These are phyloP conservation scores for Tachuris rubrigastra DNA, from an alignment of 2,113 vertebrate genomes.

Conservation along the genomic window DNA sequence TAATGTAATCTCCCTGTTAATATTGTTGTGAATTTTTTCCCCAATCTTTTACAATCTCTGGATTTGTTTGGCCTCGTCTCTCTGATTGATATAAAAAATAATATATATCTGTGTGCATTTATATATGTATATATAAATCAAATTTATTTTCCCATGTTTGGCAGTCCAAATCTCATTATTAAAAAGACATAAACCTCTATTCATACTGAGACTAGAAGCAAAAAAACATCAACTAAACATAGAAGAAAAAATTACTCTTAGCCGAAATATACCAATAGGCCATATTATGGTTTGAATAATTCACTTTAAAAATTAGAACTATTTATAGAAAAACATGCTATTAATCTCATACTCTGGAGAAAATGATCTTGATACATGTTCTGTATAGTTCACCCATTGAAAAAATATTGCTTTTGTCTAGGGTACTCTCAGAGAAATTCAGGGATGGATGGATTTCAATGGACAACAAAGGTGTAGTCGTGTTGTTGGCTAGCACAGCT, in stretches of 20 bases:
- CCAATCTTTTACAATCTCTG: background rate
- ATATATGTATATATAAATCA: background rate
- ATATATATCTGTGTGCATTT: background rate
- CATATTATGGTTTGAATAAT: background rate
- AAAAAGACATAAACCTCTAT: background rate
- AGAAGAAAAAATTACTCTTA: background rate
- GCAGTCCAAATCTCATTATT: background rate
- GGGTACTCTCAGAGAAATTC: background rate
- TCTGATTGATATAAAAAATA: background rate
- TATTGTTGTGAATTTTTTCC: background rate
- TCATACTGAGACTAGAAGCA: background rate
- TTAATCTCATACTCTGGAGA: background rate
- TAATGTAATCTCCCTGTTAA: background rate
- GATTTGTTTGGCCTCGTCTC: background rate
- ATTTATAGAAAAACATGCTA: background rate
- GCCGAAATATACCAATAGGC: background rate
- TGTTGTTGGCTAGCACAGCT: background rate
- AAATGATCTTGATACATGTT: background rate
- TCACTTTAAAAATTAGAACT: background rate
- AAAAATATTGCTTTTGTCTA: background rate
- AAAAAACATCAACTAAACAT: background rate
- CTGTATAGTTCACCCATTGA: accelerated
- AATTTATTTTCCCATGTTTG: background rate
- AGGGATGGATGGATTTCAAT: background rate
- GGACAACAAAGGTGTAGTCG: background rate